Evolutionary conservation across 2,888 invertebrate genomes (phyloP), one percentile per base, ranked within the genome.

Genomic region (Sipunculus nudus): DNA sequence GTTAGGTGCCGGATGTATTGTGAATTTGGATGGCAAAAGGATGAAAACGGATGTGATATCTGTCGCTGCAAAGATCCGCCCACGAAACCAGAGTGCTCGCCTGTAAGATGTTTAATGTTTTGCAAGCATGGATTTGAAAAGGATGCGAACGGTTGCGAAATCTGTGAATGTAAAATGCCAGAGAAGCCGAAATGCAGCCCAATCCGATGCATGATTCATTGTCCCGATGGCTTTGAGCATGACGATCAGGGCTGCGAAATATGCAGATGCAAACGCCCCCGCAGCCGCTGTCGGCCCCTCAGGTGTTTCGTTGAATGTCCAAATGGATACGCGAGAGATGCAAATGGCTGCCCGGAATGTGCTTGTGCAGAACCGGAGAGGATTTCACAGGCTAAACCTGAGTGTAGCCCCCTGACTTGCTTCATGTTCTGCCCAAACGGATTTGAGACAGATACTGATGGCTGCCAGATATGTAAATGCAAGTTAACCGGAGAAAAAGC

Each of bases 391-490:
- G n/a, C n/a, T n/a, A 39, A 5, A 2, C 43, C 46, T 2, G 46
- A 25, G 13, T 63, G 65, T 29, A 39, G 54, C 10, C 47, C 48
- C 8, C 19, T 57, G 26, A 39, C 16, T 23, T 67, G 67, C 50
- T 13, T 10, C 2, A 63, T 59, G 53, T 55, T 46, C 39, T 67
- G 67, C 32, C 26, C 39, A 26, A 26, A 57, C 41, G 67, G 67
- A 40, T 67, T 60, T 46, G 43, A 50, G 41, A 62, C 40, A 29
- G 62, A 59, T 50, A 38, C 19, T 0, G 38, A 47, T 29, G 65
- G 67, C 13, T 67, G 67, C 45, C 28, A 61, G 31, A 39, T 43
- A 16, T 67, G 67, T 45, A 32, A 43, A 39, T 67, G 67, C 31
- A 45, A 21, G 43, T 10, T 29, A 54, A 8, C 47, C 43, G 41